Conservation (phyloP, 2,113 vertebrate species). For the Sciurus niger region DNA sequence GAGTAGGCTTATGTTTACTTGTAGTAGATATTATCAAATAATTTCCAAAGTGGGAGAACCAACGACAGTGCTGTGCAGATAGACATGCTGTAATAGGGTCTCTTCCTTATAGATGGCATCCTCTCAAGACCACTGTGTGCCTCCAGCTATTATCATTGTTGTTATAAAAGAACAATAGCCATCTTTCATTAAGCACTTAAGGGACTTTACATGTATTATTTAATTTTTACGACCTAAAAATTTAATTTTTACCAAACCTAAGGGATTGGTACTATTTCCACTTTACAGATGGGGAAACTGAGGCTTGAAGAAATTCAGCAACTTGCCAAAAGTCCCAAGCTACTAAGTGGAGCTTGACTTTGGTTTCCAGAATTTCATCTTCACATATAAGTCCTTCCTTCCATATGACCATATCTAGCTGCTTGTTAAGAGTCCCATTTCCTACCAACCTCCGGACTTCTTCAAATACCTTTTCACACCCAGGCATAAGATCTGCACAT, state of each 20-base stretch:
- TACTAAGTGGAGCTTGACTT: not conserved
- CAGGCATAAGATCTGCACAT: not conserved
- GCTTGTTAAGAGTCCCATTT: constrained; percentile 1
- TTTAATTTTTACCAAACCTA: constrained; percentile 46
- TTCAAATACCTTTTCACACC: not conserved
- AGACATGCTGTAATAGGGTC: not conserved
- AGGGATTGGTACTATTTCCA: not conserved
- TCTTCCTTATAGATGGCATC: not conserved
- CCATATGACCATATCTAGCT: not conserved
- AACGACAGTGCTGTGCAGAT: not conserved
- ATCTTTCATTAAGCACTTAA: constrained; percentile 26
- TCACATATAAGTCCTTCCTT: constrained; percentile 6
- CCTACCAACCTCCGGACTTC: not conserved
- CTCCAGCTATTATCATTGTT: not conserved
- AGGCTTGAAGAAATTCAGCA: not conserved
- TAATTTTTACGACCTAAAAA: constrained; percentile 32
- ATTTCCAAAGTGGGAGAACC: constrained; percentile 19
- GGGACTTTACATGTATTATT: not conserved
- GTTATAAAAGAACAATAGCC: not conserved
- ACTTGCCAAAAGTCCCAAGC: not conserved
- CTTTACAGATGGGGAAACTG: constrained; percentile 41
- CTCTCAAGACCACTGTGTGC: not conserved
- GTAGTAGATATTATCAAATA: not conserved
- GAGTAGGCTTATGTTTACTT: not conserved
- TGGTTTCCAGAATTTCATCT: constrained; percentile 4